A percentile compares a stretch with the other conserved stretches of the same genome.
Evolutionary conservation across 1,140 invertebrate species (phyloP).

Genomic region (Caerostris darwini): DNA sequence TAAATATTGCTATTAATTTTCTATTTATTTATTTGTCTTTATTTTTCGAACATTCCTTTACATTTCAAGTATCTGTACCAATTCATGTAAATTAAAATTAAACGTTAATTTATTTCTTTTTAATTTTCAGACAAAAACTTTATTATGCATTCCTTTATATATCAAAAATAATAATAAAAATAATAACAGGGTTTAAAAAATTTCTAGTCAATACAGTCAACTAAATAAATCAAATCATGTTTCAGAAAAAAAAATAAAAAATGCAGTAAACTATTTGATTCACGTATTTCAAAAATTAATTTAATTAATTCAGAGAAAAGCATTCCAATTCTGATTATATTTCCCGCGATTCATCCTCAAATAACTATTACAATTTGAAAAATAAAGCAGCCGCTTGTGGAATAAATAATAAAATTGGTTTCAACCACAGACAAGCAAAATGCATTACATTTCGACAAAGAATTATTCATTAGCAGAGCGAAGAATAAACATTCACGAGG

Average conservation of each 20-base stretch:
- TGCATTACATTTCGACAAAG: background rate
- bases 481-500: background rate
- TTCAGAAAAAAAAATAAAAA: background rate
- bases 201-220: background rate
- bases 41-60: no score
- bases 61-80: no score
- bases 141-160: no score
- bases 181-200: background rate
- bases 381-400: background rate
- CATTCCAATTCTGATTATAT: background rate
- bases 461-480: background rate
- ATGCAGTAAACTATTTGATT: background rate
- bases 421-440: background rate
- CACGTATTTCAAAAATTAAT: background rate
- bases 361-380: background rate
- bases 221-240: background rate
- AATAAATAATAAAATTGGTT: background rate
- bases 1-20: no score
- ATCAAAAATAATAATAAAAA: background rate
- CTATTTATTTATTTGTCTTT: no score
- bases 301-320: background rate
- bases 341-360: background rate
- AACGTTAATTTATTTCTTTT: no score
- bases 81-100: no score
- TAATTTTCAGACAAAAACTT: no score